Conservation (phyloP, 1,140 invertebrate genomes). For the Temnothorax curvispinosus region DNA sequence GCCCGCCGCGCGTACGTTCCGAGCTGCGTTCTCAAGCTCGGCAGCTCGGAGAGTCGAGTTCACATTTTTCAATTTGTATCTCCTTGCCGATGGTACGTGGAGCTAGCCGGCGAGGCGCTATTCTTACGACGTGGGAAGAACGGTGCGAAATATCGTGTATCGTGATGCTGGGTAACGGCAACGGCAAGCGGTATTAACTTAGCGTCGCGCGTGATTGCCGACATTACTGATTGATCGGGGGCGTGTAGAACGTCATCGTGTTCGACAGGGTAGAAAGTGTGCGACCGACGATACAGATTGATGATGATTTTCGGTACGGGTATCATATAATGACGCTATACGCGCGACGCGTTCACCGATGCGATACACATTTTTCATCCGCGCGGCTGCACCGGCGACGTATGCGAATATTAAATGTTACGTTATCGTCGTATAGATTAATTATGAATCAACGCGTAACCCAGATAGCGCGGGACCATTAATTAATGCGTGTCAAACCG, state of each 20-base stretch:
- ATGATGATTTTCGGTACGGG: conserved; percentile 41
- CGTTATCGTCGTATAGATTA: conserved; percentile 46
- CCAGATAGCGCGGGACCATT: conserved; percentile 39
- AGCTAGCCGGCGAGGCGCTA: not conserved
- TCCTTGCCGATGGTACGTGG: not conserved
- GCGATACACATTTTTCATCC: conserved; percentile 41
- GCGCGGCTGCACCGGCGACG: not conserved
- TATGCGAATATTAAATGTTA: conserved; percentile 52
- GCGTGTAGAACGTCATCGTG: conserved; percentile 35
- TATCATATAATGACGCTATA: not conserved
- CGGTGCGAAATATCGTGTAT: not conserved
- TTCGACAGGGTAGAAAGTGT: conserved; percentile 48
- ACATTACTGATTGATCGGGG: conserved; percentile 44
- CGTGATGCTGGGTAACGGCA: not conserved
- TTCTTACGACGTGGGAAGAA: conserved; percentile 10
- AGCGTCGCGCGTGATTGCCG: not conserved
- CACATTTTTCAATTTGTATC: conserved; percentile 60
- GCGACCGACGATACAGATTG: conserved; percentile 35
- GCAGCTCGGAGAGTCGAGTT: not conserved
- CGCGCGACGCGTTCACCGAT: not conserved
- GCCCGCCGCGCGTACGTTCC: not conserved
- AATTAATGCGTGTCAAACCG: conserved; percentile 55
- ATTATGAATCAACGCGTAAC: conserved; percentile 58
- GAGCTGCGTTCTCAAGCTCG: conserved; percentile 24
- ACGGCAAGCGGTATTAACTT: conserved; percentile 10